Conservation (phyloP, 2,797 vertebrate genomes). For the Pagetopsis macropterus region DNA sequence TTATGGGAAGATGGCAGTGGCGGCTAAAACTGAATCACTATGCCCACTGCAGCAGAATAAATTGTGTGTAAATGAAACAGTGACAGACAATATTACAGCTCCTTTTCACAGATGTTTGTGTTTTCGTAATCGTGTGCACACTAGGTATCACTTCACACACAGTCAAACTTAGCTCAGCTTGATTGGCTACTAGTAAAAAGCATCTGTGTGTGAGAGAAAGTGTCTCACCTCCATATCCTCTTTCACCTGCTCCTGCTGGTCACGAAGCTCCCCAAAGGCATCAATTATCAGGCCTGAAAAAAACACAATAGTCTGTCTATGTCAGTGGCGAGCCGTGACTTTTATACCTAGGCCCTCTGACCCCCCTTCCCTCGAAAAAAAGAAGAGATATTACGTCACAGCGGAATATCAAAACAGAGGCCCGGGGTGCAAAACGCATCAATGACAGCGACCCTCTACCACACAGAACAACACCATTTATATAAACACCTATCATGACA, state of each 20-base stretch:
- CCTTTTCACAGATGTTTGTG: conserved; percentile 9
- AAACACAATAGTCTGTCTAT: conserved; percentile 5
- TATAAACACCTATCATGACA: too few species aligned
- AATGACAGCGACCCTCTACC: too few species aligned
- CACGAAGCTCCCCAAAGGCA: conserved; percentile 84
- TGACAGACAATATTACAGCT: neutral
- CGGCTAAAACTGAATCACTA: conserved; percentile 24
- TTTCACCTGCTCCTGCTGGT: conserved; percentile 86
- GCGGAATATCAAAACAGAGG: too few species aligned
- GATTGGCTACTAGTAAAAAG: neutral
- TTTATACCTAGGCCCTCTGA: too few species aligned
- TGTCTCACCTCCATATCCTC: conserved; percentile 83
- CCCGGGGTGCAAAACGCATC: too few species aligned
- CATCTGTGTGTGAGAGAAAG: neutral
- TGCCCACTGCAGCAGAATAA: conserved; percentile 22
- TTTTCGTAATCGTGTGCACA: conserved; percentile 9
- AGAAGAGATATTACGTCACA: too few species aligned
- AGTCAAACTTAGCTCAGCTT: conserved; percentile 15
- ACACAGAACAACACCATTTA: too few species aligned
- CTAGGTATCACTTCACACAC: conserved; percentile 11
- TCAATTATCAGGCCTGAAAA: conserved; percentile 83
- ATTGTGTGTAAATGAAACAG: neutral
- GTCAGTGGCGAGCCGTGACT: too few species aligned
- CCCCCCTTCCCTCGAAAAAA: too few species aligned
- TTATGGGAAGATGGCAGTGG: conserved; percentile 18